Evolutionary conservation across 2,113 vertebrate species (phyloP), one percentile per base, ranked within the genome.

Genomic region (Dromaius novaehollandiae): DNA sequence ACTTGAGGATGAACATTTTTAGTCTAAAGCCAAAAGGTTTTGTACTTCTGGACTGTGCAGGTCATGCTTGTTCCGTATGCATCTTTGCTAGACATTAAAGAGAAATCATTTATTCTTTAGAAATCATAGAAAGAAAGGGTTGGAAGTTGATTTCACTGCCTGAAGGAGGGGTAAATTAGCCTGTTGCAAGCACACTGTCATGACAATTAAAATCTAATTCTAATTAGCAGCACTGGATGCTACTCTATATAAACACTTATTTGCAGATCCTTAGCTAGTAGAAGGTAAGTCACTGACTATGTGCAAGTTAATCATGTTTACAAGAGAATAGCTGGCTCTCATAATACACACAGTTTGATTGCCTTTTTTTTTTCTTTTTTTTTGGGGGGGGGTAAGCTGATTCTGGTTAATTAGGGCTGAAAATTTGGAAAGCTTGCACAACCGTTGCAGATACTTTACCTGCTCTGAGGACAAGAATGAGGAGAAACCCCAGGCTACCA

Each of bases 381-480:
- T 58, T 32, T 58, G 56, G n/a, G n/a, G n/a, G n/a, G n/a, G n/a
- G n/a, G 30, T 28, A 32, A 32, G 30, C 36, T 63, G 84, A 79
- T 80, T 89, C 75, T 90, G 88, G 55, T 86, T 93, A 96, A 82
- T 90, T 92, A 88, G 24, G 55, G 68, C 46, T 80, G 63, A 95
- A 74, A 74, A 87, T 53, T 0, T 63, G 56, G 79, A 82, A 95
- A 86, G 17, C 89, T 88, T 83, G 64, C 55, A 71, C 44, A 11
- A 89, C 56, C 60, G 26, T 87, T 94, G 66, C 53, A 48, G 46
- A 38, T 60, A 80, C 24, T 82, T 89, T 87, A 95, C 64, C 69
- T 89, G 38, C n/a, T 91, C 71, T 61, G 68, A 83, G 60, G 21
- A 58, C 55, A 83, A 83, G 56, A 95, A 61, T 12, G 8, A 80